These are phyloP conservation scores for Drosophila seguyi DNA, from an alignment of 1,140 invertebrate genomes.

Conservation along the genomic window DNA sequence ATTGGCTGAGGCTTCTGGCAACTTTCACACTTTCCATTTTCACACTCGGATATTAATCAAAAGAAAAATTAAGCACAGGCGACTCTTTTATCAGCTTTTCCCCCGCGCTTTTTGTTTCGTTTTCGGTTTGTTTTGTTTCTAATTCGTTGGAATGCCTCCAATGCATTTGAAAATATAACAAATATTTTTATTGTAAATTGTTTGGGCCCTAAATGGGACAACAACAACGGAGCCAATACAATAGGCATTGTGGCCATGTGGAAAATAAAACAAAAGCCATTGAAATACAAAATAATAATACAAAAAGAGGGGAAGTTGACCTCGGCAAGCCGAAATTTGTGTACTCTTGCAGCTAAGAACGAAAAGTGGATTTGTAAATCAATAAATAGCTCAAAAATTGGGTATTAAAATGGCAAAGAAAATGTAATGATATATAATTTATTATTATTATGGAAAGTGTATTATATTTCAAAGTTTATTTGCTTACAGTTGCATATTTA, in stretches of 20 bases:
- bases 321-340: background rate
- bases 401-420: background rate
- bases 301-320: conserved; percentile 15
- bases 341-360: background rate
- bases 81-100: conserved; percentile 22
- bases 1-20: conserved; percentile 29
- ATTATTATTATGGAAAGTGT: background rate
- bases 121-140: conserved; percentile 36
- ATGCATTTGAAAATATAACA: conserved; percentile 61
- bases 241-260: conserved; percentile 39
- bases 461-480: background rate
- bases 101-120: background rate
- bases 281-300: conserved; percentile 28
- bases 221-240: conserved; percentile 30
- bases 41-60: conserved; percentile 74
- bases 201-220: conserved; percentile 46
- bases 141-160: conserved; percentile 28
- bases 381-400: background rate
- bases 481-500: background rate
- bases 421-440: background rate
- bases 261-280: conserved; percentile 57
- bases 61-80: conserved; percentile 45
- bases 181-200: conserved; percentile 58
- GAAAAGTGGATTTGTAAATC: background rate
- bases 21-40: conserved; percentile 82